Base-by-base conservation (phyloP, 92 coral and sea anemone genomes). In the Phenganax subtilis region DNA sequence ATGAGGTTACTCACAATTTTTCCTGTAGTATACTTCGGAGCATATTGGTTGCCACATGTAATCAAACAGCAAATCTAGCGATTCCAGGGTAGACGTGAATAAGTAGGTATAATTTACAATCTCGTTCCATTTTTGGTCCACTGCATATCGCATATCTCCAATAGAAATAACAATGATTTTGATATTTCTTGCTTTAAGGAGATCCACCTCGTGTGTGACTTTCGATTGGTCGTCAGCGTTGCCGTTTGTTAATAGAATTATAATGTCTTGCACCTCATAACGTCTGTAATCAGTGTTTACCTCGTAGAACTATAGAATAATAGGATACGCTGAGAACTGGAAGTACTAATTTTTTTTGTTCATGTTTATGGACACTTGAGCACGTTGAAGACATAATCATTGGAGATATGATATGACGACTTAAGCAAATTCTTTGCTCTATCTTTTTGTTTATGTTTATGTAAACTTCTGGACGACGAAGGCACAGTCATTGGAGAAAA, bases 181-280 rank as follows among this genome's bases (percentile, higher is more conserved):
- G 83, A 79, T 64, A 53, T 79, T 63, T 64, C 83, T 79, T 12
- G 83, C 83, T 54, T 79, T 79, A 2, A 79, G 68, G 12, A 79
- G 51, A 29, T 79, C 74, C 29, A 79, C 62, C 52, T 79, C 83
- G 37, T 51, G 61, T 2, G 20, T 16, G 67, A 79, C 60, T 47
- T 65, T 79, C 1, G 54, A 47, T 14, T 65, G 83, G 74, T 79
- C 83, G 59, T 65, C 15, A 3, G 83, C 74, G 17, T 51, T 51
- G 51, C 74, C 83, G 51, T 65, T 44, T 63, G 83, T 79, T 0
- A 79, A 29, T 11, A 79, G 57, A 52, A 79, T 62, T 17, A 79
- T 79, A 30, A 79, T 68, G 15, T 65, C 83, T 65, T 63, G 73
- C 16, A n/a, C 55, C 10, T 51, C 74, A 47, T 79, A 52, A 63